Evolutionary conservation across 2,113 vertebrate genomes (phyloP).

Genomic region (Regulus satrapa): DNA sequence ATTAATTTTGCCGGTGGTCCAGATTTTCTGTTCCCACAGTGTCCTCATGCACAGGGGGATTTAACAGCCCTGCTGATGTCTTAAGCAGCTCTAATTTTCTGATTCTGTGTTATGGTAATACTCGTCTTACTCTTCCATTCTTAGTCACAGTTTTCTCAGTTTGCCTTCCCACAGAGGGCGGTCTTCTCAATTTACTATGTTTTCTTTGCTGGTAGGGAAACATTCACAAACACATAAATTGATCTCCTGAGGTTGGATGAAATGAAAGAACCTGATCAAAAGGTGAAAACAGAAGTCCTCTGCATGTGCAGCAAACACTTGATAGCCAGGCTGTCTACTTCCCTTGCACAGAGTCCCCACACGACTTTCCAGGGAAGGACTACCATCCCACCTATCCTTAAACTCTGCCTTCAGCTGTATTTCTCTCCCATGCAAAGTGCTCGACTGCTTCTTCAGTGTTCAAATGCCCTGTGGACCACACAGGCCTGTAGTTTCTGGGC

Average conservation of each 20-base stretch:
- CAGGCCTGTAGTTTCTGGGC: background rate
- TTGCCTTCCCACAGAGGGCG: accelerated
- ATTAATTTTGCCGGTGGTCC: background rate
- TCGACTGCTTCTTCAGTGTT: background rate
- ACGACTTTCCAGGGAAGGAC: background rate
- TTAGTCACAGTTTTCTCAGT: background rate
- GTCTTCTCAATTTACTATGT: background rate
- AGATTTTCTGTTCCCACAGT: accelerated
- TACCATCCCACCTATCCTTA: background rate
- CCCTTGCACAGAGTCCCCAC: background rate
- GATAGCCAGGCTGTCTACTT: background rate
- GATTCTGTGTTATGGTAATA: background rate
- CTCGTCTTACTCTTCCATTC: background rate
- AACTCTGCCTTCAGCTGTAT: background rate
- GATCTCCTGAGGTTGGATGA: background rate
- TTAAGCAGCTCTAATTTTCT: background rate
- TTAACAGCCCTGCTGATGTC: background rate
- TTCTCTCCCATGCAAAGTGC: background rate
- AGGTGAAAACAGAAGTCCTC: background rate
- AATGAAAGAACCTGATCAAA: background rate
- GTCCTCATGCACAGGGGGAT: background rate
- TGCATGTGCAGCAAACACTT: background rate
- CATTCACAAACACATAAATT: background rate
- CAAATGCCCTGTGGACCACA: background rate
- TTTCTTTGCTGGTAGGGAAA: background rate